These are phyloP conservation scores for Eristalis arbustorum DNA, from an alignment of 2,888 invertebrate species.

Conservation along the genomic window DNA sequence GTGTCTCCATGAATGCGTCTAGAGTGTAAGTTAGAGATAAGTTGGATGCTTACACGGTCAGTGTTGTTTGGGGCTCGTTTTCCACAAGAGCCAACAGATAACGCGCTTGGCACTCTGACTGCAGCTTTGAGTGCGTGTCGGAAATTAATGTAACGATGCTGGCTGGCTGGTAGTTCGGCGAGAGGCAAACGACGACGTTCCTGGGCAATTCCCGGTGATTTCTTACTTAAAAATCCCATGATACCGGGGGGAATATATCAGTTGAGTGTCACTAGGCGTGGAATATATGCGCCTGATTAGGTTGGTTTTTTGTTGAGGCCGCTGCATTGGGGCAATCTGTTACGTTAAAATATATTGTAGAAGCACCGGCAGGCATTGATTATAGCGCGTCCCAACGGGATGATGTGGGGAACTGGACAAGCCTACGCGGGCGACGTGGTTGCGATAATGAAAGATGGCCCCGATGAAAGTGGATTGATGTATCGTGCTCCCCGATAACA, in stretches of 20 bases:
- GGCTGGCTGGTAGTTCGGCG: conserved; percentile 45
- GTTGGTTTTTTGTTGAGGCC: conserved; percentile 8
- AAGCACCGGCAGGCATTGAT: not conserved
- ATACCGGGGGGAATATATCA: conserved; percentile 57
- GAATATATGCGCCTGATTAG: conserved; percentile 66
- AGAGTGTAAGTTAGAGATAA: conserved; percentile 63
- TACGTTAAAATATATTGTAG: not conserved
- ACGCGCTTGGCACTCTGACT: conserved; percentile 22
- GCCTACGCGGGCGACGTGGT: not conserved
- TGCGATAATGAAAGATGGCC: not conserved
- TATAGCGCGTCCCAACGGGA: not conserved
- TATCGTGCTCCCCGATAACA: not conserved
- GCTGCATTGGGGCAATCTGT: conserved; percentile 9
- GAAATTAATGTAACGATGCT: conserved; percentile 65
- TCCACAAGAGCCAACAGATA: conserved; percentile 46
- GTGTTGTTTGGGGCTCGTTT: conserved; percentile 44
- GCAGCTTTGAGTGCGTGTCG: conserved; percentile 55
- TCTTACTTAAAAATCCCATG: conserved; percentile 53
- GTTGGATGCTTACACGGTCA: conserved; percentile 62
- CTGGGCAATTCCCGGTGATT: conserved; percentile 63
- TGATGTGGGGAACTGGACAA: not conserved
- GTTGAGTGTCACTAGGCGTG: conserved; percentile 63
- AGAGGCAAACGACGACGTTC: conserved; percentile 23
- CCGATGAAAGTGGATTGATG: not conserved
- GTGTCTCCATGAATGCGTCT: conserved; percentile 55